phyloP scores from a whole-genome alignment of 1,140 invertebrate species.

The Dendroctonus valens region DNA sequence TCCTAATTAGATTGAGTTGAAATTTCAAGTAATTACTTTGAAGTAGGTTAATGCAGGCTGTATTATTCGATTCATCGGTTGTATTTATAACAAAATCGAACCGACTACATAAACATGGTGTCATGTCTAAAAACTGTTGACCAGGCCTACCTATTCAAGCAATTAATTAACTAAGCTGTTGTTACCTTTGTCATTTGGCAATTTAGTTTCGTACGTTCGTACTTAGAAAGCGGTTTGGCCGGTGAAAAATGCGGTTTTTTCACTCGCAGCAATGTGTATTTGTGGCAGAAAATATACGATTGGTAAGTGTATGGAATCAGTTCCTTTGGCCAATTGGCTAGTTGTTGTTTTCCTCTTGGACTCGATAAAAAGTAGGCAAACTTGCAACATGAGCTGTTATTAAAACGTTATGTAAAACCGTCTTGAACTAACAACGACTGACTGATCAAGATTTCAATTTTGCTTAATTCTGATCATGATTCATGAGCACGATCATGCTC shows the following conservation, averaged over 20 bases:
- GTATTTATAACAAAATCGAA: no score
- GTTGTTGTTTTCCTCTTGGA: no score
- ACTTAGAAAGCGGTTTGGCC: slow-evolving; percentile 1
- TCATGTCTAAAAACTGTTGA: slow-evolving; percentile 9
- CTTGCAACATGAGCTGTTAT: no score
- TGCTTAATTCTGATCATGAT: slow-evolving; percentile 3
- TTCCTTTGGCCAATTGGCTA: no score
- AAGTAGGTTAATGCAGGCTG: no score
- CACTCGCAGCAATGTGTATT: slow-evolving; percentile 8
- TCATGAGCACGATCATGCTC: slow-evolving; percentile 1
- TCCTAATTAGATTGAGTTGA: no score
- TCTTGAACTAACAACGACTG: not conserved
- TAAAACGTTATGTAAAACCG: no score
- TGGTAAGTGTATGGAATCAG: slow-evolving; percentile 3
- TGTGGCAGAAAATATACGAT: slow-evolving; percentile 13
- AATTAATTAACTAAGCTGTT: slow-evolving; percentile 16
- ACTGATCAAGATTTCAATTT: slow-evolving; percentile 1
- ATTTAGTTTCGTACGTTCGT: slow-evolving; percentile 6
- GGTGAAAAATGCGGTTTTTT: not conserved
- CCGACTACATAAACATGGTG: not conserved
- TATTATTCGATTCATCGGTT: no score
- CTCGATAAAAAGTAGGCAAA: no score
- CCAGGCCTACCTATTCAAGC: slow-evolving; percentile 1
- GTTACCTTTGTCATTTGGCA: slow-evolving; percentile 17
- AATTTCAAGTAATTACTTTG: no score